These are phyloP conservation scores for Chrysolina haemoptera DNA, from an alignment of 2,888 invertebrate species.

Conservation along the genomic window DNA sequence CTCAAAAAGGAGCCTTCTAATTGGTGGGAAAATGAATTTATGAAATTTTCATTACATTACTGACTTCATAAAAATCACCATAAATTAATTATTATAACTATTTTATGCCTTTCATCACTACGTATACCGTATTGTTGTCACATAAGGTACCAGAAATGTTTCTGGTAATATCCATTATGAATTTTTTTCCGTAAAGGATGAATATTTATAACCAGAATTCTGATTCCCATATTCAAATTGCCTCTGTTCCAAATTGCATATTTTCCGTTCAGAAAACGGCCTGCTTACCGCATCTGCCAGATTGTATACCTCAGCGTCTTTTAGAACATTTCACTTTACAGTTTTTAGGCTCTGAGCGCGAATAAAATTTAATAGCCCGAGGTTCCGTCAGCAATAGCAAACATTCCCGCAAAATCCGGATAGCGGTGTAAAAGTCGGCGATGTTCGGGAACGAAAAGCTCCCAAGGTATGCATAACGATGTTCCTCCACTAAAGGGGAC, in stretches of 20 bases:
- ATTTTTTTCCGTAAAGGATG: neutral
- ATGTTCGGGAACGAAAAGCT: conserved; percentile 53
- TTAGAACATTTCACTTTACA: conserved; percentile 21
- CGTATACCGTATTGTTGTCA: too few species aligned
- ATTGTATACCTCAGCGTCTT: conserved; percentile 7
- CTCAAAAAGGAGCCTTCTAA: too few species aligned
- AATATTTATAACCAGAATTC: neutral
- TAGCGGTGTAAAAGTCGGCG: conserved; percentile 37
- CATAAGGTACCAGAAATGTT: too few species aligned
- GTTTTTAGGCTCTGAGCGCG: conserved; percentile 1
- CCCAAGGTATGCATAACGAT: conserved; percentile 65
- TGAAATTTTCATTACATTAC: too few species aligned
- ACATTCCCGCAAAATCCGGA: conserved; percentile 27
- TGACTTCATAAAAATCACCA: too few species aligned
- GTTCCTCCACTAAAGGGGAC: conserved; percentile 65
- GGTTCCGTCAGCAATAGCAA: conserved; percentile 30
- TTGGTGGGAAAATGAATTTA: too few species aligned
- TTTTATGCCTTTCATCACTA: too few species aligned
- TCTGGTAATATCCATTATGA: too few species aligned
- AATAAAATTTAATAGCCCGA: conserved; percentile 31
- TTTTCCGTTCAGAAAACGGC: neutral
- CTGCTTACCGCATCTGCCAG: neutral
- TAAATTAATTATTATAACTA: too few species aligned
- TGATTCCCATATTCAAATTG: neutral
- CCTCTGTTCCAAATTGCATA: neutral